Evolutionary conservation across 2,797 vertebrate genomes (phyloP), one percentile per base, ranked within the genome.

Genomic region (Tenualosa ilisha): DNA sequence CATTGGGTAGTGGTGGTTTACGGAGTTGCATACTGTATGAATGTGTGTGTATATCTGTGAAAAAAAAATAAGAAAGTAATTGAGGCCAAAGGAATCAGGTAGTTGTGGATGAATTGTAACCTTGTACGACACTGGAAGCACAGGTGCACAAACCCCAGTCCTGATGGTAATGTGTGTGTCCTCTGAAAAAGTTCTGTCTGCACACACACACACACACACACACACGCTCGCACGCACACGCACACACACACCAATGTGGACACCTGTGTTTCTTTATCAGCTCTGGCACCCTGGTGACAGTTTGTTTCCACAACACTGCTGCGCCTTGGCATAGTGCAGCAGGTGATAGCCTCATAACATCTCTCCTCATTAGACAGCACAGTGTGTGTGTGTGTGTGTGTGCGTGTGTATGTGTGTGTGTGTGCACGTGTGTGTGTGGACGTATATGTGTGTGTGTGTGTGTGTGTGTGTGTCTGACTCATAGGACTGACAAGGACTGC

Each of bases 211-310:
- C 9, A 40, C 65, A 72, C 65, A 72, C 26, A 40, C 31, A 72
- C 68, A 72, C 31, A 72, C 11, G 40, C 65, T 20, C 54, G 20
- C 65, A 72, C 9, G 17, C 65, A 72, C 65, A 72, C 26, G 17
- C 31, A 72, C 68, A 72, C 31, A 72, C 11, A 75, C 31, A 15
- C 4, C 12, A 40, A 15, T 75, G 68, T 75, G 68, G 68, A 40
- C 68, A 75, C 68, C 31, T 75, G 68, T 40, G 68, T 20, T 75
- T 75, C 31, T 75, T 40, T 75, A 75, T 43, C 31, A 75, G 31
- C 68, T 75, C 15, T 43, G 31, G 68, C 68, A 75, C 68, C 68
- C 15, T 15, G 9, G 68, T 72, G 65, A 72, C 65, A 72, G 65
- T 75, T 40, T 75, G 68, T 75, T 75, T 31, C 40, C 68, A 75